Percentiles rank a stretch among this genome's conserved stretches.
Evolutionary conservation across 2,888 invertebrate genomes (phyloP).

Genomic region (Agrochola litura): DNA sequence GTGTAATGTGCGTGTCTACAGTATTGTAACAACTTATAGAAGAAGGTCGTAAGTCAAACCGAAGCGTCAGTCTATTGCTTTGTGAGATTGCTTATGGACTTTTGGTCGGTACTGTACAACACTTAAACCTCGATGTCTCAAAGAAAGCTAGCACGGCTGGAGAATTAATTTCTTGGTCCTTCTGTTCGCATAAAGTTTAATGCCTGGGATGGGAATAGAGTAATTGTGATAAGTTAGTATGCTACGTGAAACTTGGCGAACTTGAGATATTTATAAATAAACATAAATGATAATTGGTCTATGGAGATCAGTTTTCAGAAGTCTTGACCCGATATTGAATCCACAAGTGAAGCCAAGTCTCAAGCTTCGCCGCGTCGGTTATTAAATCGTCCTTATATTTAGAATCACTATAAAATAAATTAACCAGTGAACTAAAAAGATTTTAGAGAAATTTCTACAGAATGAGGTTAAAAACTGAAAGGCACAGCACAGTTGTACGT

Average conservation of each 20-base stretch:
- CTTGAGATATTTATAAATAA: background rate
- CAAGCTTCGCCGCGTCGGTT: background rate
- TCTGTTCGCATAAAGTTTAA: background rate
- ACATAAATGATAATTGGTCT: background rate
- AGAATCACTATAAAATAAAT: background rate
- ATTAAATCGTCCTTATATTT: background rate
- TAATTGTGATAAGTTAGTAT: background rate
- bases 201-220: conserved; percentile 1
- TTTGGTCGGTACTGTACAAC: too few species aligned
- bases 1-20: too few species aligned
- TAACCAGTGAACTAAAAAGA: background rate
- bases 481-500: too few species aligned
- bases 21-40: too few species aligned
- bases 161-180: conserved; percentile 2
- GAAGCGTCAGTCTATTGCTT: too few species aligned
- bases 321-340: background rate
- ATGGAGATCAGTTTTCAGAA: background rate
- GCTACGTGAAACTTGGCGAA: background rate
- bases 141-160: background rate
- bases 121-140: background rate
- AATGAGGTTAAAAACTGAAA: too few species aligned
- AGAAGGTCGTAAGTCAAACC: too few species aligned
- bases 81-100: too few species aligned
- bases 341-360: background rate
- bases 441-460: background rate